A percentile compares a stretch with the other conserved stretches of the same genome.
Conservation (phyloP, 2,113 vertebrate species). For the Candoia aspera region DNA sequence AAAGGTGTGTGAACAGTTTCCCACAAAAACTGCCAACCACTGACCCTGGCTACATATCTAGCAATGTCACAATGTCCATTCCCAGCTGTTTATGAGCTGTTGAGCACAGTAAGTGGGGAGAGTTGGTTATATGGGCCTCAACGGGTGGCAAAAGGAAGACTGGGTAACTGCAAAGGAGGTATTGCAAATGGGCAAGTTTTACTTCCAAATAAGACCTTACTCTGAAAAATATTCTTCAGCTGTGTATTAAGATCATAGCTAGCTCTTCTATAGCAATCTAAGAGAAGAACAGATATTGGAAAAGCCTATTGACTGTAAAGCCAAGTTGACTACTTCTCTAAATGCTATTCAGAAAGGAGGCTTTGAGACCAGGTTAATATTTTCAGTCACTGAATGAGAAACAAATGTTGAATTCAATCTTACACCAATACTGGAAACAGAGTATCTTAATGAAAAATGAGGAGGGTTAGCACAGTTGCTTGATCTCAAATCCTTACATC, state of each 20-base stretch:
- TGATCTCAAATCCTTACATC: conserved; percentile 80
- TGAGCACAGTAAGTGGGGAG: not conserved
- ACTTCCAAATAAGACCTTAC: not conserved
- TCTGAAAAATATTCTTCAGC: not conserved
- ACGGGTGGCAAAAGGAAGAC: not conserved
- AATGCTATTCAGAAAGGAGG: not conserved
- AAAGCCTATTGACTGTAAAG: not conserved
- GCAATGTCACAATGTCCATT: not conserved
- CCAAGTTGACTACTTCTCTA: not conserved
- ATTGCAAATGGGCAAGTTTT: not conserved
- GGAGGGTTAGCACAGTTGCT: not conserved
- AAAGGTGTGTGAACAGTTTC: not conserved
- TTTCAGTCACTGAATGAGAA: not conserved
- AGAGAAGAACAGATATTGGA: too few relatives aligned
- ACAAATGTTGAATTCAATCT: not conserved
- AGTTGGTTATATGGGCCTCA: not conserved
- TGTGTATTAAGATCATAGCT: not conserved
- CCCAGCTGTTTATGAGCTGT: not conserved
- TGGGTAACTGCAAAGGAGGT: not conserved
- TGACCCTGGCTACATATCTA: not conserved
- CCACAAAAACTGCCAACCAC: not conserved
- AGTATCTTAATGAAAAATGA: not conserved
- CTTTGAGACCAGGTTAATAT: not conserved
- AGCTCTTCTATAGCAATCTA: too few relatives aligned
- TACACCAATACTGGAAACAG: not conserved